Percentiles rank a stretch among this genome's conserved stretches.
Evolutionary conservation across 2,113 vertebrate genomes (phyloP).

Genomic region (Proterorhinus semilunaris): DNA sequence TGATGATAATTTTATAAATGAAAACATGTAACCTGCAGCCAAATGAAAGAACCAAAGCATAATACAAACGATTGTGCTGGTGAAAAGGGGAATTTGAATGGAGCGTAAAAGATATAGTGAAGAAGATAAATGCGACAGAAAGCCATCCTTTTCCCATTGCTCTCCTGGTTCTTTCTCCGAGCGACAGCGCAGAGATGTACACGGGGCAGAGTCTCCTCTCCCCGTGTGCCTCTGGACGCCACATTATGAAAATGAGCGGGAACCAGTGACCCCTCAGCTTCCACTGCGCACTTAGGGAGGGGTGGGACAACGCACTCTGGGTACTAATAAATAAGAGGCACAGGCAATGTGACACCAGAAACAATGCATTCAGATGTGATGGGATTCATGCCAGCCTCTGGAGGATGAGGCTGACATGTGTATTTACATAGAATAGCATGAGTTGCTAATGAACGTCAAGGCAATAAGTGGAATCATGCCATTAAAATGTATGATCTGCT

Average conservation of each 20-base stretch:
- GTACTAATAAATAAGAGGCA: slow-evolving; percentile 59
- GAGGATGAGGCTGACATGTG: slow-evolving; percentile 13
- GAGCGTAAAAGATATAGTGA: not conserved
- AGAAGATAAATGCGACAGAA: slow-evolving; percentile 17
- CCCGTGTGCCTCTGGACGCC: slow-evolving; percentile 50
- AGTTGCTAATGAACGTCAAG: not conserved
- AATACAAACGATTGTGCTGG: not conserved
- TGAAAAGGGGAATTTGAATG: slow-evolving; percentile 2
- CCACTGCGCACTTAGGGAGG: slow-evolving; percentile 74
- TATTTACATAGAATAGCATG: not conserved
- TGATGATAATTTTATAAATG: slow-evolving; percentile 13
- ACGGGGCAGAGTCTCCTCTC: slow-evolving; percentile 30
- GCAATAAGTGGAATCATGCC: slow-evolving; percentile 1
- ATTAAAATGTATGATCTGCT: slow-evolving; percentile 5
- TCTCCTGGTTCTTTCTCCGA: slow-evolving; percentile 13
- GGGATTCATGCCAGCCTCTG: not conserved
- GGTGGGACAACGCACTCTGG: slow-evolving; percentile 31
- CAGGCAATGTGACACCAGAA: slow-evolving; percentile 25
- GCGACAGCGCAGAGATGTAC: slow-evolving; percentile 24
- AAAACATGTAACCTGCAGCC: slow-evolving; percentile 14
- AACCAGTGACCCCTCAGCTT: slow-evolving; percentile 75
- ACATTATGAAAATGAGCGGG: slow-evolving; percentile 79
- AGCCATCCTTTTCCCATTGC: slow-evolving; percentile 56
- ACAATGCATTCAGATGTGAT: slow-evolving; percentile 24
- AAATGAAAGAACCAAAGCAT: not conserved